phyloP scores from a whole-genome alignment of 2,797 vertebrate species.

The Amblyopsis hoosieri region DNA sequence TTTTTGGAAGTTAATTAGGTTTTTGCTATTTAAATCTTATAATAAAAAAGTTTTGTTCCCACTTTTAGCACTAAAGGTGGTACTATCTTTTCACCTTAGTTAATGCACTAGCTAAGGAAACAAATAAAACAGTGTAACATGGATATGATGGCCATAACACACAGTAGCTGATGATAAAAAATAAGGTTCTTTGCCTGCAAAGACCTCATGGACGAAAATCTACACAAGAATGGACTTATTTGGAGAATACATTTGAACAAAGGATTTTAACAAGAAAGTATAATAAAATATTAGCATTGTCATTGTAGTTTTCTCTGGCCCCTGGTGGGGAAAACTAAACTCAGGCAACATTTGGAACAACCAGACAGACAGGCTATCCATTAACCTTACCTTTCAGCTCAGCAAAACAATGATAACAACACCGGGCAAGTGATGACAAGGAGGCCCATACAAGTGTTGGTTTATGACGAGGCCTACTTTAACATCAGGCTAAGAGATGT shows the following conservation, averaged over 20 bases:
- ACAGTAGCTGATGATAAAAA: conserved; percentile 37
- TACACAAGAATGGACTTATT: conserved; percentile 16
- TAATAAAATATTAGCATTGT: conserved; percentile 28
- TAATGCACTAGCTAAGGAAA: conserved; percentile 33
- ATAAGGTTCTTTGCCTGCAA: conserved; percentile 72
- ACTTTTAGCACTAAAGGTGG: conserved; percentile 16
- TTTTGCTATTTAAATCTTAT: conserved; percentile 38
- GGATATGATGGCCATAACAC: conserved; percentile 38
- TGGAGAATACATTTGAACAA: conserved; percentile 26
- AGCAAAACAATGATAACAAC: conserved; percentile 9
- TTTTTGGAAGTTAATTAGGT: conserved; percentile 30
- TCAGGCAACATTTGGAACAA: conserved; percentile 52
- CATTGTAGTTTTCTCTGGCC: conserved; percentile 37
- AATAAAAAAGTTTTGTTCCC: not conserved
- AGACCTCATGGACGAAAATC: conserved; percentile 52
- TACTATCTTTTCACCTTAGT: conserved; percentile 22
- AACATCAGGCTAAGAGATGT: conserved; percentile 49
- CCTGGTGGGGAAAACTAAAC: conserved; percentile 30
- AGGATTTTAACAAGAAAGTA: conserved; percentile 31
- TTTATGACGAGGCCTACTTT: conserved; percentile 31
- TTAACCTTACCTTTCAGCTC: conserved; percentile 31
- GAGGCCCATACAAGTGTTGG: conserved; percentile 25
- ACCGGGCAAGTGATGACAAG: conserved; percentile 25
- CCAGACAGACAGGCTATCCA: conserved; percentile 49
- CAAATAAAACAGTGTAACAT: conserved; percentile 29